Evolutionary conservation across 2,888 invertebrate species (phyloP).

Genomic region (Dichetophora obliterata): DNA sequence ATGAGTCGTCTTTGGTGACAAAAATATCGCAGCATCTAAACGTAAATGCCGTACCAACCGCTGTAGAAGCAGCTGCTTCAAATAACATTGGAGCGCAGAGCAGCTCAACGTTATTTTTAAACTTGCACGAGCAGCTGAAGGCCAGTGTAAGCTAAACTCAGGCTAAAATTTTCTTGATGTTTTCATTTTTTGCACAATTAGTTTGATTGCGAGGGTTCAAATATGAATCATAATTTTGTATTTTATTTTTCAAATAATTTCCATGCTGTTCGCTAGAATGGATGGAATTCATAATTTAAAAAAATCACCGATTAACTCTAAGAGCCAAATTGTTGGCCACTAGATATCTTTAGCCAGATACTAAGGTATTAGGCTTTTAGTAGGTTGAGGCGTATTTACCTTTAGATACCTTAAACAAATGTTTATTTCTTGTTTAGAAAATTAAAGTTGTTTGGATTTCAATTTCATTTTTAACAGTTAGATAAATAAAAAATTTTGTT

Average conservation of each 20-base stretch:
- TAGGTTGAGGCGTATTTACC: no score
- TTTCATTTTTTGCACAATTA: neutral
- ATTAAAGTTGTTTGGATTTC: slow-evolving; percentile 6
- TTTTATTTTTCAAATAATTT: no score
- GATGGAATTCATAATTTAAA: neutral
- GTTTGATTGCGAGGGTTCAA: neutral
- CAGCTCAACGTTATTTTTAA: slow-evolving; percentile 56
- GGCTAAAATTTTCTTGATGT: neutral
- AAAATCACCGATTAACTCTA: neutral
- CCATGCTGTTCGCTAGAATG: no score
- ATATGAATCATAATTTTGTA: neutral
- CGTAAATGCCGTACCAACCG: slow-evolving; percentile 41
- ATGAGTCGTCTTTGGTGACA: slow-evolving; percentile 58
- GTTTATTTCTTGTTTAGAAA: neutral
- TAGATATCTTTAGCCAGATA: no score
- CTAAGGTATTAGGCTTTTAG: no score
- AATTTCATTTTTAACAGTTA: neutral
- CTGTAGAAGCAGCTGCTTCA: slow-evolving; percentile 30
- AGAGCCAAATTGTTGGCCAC: no score
- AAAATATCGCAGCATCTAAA: slow-evolving; percentile 59
- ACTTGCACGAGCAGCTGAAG: slow-evolving; percentile 60
- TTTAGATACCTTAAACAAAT: neutral
- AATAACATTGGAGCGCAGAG: neutral
- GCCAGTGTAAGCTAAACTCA: slow-evolving; percentile 55
- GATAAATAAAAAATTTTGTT: neutral